Conservation (phyloP, 1,140 invertebrate genomes). For the Procambarus clarkii region DNA sequence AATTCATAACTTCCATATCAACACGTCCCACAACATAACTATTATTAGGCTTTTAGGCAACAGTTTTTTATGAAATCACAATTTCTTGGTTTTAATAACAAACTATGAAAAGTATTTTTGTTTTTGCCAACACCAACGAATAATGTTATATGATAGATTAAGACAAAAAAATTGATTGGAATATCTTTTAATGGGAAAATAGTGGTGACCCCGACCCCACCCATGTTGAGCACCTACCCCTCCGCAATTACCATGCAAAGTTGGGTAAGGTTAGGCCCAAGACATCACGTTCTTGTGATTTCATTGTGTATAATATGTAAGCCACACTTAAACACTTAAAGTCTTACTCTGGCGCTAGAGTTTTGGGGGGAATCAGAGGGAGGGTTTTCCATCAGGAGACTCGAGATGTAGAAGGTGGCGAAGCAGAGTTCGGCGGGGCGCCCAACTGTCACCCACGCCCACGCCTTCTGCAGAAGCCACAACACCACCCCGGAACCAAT, state of each 20-base stretch:
- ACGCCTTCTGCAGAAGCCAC: constrained; percentile 16
- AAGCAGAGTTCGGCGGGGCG: not conserved
- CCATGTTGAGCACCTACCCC: not conserved
- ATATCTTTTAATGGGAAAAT: not conserved
- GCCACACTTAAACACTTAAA: not conserved
- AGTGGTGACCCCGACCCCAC: not conserved
- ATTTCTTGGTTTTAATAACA: too few relatives aligned
- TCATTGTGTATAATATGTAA: not conserved
- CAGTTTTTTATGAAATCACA: too few relatives aligned
- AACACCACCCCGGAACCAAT: not conserved
- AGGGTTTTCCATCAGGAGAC: not conserved
- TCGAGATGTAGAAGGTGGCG: not conserved
- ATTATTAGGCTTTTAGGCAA: too few relatives aligned
- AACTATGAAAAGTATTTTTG: too few relatives aligned
- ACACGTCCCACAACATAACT: too few relatives aligned
- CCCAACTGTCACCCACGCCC: not conserved
- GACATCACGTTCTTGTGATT: not conserved
- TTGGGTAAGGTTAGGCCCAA: too few relatives aligned
- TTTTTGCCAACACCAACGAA: too few relatives aligned
- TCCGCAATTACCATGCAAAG: too few relatives aligned
- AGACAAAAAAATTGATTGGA: too few relatives aligned
- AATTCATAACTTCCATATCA: too few relatives aligned
- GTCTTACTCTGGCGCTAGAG: not conserved
- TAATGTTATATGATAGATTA: too few relatives aligned
- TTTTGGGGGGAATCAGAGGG: not conserved